Percentiles rank a stretch among this genome's conserved stretches.
Conservation (phyloP, 2,888 invertebrate species). For the Morpho deidamia region DNA sequence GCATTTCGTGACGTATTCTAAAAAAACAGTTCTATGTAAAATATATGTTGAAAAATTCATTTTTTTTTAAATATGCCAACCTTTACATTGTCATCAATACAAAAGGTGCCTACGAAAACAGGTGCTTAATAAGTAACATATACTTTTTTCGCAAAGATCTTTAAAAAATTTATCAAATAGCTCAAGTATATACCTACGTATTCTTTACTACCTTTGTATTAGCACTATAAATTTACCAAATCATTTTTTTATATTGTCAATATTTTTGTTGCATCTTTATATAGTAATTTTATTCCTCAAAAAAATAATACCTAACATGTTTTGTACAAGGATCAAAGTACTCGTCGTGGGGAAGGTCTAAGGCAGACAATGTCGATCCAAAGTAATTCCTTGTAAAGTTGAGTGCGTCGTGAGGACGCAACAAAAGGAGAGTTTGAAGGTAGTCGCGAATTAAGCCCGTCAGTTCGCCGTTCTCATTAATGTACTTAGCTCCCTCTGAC, state of each 20-base stretch:
- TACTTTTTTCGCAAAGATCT: too few relatives aligned
- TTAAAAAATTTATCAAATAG: too few relatives aligned
- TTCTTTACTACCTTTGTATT: too few relatives aligned
- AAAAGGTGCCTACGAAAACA: too few relatives aligned
- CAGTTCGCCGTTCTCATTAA: constrained; percentile 77
- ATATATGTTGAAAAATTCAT: too few relatives aligned
- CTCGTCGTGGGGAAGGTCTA: constrained; percentile 68
- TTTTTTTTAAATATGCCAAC: too few relatives aligned
- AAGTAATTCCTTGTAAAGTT: constrained; percentile 79
- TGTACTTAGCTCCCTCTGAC: constrained; percentile 76
- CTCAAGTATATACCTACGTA: too few relatives aligned
- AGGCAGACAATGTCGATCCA: constrained; percentile 59
- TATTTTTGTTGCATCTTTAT: neutral
- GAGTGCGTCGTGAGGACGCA: constrained; percentile 76
- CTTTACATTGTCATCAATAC: too few relatives aligned
- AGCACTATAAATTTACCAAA: neutral
- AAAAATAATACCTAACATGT: constrained; percentile 64
- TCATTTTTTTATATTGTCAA: neutral
- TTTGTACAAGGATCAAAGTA: constrained; percentile 62
- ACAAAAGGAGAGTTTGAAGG: constrained; percentile 74
- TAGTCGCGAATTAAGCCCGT: constrained; percentile 79
- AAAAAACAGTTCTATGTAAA: too few relatives aligned
- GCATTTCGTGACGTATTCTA: too few relatives aligned
- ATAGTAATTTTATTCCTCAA: constrained; percentile 46
- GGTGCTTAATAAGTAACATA: too few relatives aligned